phyloP scores from a whole-genome alignment of 1,140 invertebrate genomes.

The Diorhabda elongata region DNA sequence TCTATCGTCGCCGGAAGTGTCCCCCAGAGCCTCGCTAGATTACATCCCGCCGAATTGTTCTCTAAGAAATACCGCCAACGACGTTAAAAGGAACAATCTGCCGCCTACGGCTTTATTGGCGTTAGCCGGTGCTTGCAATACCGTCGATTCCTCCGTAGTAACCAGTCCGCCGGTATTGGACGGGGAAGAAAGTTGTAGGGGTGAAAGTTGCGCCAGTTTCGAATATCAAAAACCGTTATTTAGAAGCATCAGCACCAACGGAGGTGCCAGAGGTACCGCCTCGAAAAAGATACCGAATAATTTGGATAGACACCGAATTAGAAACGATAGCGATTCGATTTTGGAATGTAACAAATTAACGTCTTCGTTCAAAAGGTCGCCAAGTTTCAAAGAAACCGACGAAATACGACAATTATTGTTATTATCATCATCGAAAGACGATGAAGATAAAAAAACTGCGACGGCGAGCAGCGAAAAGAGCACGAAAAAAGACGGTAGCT shows the following conservation, averaged over 20 bases:
- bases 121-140: constrained; percentile 43
- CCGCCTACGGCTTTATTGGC: constrained; percentile 49
- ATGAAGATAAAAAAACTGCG: constrained; percentile 52
- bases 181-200: constrained; percentile 48
- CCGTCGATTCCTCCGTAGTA: constrained; percentile 45
- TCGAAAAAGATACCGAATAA: constrained; percentile 29
- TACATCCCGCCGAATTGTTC: constrained; percentile 50
- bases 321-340: constrained; percentile 44
- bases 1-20: constrained; percentile 49
- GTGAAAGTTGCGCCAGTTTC: constrained; percentile 61
- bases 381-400: constrained; percentile 46
- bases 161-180: constrained; percentile 46
- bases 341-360: constrained; percentile 44
- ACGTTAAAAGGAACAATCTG: constrained; percentile 45
- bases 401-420: constrained; percentile 41
- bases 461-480: constrained; percentile 51
- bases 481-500: constrained; percentile 57
- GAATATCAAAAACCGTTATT: constrained; percentile 49
- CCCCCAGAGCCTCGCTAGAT: constrained; percentile 49
- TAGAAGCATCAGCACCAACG: constrained; percentile 37
- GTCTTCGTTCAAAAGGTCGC: constrained; percentile 43
- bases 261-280: constrained; percentile 34
- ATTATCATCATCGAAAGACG: constrained; percentile 18
- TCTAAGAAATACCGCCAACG: constrained; percentile 34
- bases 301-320: constrained; percentile 35